A percentile compares a stretch with the other conserved stretches of the same genome.
Evolutionary conservation across 2,797 vertebrate genomes (phyloP).

Genomic region (Pteronotus mesoamericanus): DNA sequence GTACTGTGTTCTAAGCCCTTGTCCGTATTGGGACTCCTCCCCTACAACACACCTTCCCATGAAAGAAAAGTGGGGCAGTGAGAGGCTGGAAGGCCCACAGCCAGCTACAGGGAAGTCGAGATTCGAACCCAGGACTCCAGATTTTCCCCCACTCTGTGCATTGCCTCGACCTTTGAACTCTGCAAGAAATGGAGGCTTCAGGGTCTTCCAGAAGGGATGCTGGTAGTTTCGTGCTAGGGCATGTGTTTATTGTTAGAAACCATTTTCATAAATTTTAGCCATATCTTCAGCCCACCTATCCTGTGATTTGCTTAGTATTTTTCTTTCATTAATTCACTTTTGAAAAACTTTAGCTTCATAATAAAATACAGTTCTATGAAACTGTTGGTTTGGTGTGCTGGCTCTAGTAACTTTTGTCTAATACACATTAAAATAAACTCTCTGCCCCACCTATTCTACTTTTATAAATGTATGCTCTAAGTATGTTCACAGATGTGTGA

Average conservation of each 20-base stretch:
- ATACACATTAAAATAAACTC: neutral
- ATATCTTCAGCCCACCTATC: neutral
- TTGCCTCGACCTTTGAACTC: neutral
- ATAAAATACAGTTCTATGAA: neutral
- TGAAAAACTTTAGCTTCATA: neutral
- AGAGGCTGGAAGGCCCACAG: neutral
- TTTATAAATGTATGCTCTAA: neutral
- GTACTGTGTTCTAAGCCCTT: too few relatives aligned
- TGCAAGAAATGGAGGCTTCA: neutral
- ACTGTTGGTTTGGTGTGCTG: neutral
- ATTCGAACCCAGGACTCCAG: neutral
- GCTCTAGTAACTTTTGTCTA: neutral
- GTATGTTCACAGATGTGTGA: neutral
- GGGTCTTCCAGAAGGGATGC: neutral
- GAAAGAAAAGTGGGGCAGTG: neutral
- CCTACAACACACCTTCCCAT: neutral
- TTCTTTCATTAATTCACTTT: neutral
- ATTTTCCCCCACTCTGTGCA: neutral
- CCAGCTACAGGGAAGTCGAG: neutral
- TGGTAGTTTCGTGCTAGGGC: neutral
- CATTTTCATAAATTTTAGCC: neutral
- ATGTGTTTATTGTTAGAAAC: neutral
- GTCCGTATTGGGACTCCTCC: neutral
- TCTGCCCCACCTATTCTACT: neutral
- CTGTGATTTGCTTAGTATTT: neutral